Evolutionary conservation across 1,140 invertebrate genomes (phyloP).

Genomic region (Ruditapes philippinarum): DNA sequence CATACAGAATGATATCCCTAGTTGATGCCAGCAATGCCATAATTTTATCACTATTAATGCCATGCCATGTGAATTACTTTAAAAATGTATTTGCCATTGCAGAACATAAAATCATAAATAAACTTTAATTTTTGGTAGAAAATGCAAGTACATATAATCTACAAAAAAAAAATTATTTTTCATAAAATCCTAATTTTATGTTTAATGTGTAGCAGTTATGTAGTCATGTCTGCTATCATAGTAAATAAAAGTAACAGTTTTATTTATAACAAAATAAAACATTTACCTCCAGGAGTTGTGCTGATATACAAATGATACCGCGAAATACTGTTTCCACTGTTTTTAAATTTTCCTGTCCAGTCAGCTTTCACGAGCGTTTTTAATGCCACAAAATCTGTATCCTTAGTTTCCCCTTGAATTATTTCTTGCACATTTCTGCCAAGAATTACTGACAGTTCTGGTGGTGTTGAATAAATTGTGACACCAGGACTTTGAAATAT

Average conservation of each 20-base stretch:
- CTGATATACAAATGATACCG: background rate
- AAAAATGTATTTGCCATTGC: too few species aligned
- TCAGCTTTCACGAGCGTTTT: background rate
- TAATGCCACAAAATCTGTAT: conserved; percentile 1
- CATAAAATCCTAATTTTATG: background rate
- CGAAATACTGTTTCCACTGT: background rate
- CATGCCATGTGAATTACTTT: too few species aligned
- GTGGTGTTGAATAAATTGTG: background rate
- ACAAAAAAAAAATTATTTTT: background rate
- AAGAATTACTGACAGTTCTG: background rate
- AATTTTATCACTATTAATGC: too few species aligned
- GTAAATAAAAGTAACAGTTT: too few species aligned
- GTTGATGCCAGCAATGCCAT: too few species aligned
- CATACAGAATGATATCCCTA: too few species aligned
- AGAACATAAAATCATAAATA: too few species aligned
- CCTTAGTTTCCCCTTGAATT: background rate
- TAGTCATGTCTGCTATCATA: too few species aligned
- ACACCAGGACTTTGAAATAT: conserved; percentile 23
- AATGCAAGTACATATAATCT: background rate
- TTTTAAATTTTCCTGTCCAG: conserved; percentile 22
- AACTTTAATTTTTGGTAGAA: too few species aligned
- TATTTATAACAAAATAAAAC: background rate
- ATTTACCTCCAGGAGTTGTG: conserved; percentile 6
- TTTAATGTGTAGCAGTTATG: background rate
- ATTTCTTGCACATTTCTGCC: conserved; percentile 24